A percentile compares a stretch with the other conserved stretches of the same genome.
These are phyloP conservation scores for Sciurus vulgaris DNA, from an alignment of 2,797 vertebrate genomes.

Conservation along the genomic window DNA sequence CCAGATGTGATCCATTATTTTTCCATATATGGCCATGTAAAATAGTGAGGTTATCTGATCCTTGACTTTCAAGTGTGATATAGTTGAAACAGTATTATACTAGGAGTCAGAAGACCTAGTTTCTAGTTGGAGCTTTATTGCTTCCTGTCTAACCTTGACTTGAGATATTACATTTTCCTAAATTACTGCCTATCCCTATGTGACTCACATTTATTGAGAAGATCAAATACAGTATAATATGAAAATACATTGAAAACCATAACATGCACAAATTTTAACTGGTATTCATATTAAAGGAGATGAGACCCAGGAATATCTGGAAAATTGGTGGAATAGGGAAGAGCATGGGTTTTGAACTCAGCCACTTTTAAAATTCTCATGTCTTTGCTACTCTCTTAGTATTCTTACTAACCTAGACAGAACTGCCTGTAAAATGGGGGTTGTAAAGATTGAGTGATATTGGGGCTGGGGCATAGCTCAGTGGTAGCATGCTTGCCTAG, in stretches of 20 bases:
- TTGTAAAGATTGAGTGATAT: not conserved
- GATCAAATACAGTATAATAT: not conserved
- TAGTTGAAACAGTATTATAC: not conserved
- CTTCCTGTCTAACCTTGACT: not conserved
- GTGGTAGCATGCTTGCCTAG: no score
- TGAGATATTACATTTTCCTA: not conserved
- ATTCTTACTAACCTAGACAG: not conserved
- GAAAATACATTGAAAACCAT: slow-evolving; percentile 53
- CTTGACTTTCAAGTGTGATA: not conserved
- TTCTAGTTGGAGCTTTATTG: slow-evolving; percentile 25
- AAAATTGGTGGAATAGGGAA: not conserved
- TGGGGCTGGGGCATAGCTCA: no score
- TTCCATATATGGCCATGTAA: not conserved
- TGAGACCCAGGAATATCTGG: not conserved
- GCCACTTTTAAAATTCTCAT: not conserved
- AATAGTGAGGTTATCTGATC: not conserved
- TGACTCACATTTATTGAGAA: not conserved
- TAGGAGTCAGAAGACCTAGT: not conserved
- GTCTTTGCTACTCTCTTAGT: not conserved
- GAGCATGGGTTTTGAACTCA: not conserved
- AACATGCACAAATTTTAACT: not conserved
- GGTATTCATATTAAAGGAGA: not conserved
- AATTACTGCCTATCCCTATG: not conserved
- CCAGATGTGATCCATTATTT: not conserved
- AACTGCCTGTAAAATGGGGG: not conserved